phyloP scores from a whole-genome alignment of 1,140 invertebrate species.

The Helicoverpa armigera region DNA sequence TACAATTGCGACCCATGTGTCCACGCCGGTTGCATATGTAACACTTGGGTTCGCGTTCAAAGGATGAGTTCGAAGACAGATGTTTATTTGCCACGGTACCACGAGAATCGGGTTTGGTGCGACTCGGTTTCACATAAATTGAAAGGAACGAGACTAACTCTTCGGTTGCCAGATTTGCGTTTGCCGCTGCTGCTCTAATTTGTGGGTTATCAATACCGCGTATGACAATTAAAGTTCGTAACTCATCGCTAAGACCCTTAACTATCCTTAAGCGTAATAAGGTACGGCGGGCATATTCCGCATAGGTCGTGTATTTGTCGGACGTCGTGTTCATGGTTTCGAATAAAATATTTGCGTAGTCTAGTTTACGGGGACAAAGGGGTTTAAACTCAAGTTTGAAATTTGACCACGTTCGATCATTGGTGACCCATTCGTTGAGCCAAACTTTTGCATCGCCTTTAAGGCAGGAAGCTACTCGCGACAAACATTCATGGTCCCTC shows the following conservation, averaged over 20 bases:
- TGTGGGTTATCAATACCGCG: constrained; percentile 20
- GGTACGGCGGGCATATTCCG: constrained; percentile 20
- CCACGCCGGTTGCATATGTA: background rate
- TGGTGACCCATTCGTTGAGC: constrained; percentile 31
- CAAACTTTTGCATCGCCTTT: constrained; percentile 20
- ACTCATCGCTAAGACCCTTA: constrained; percentile 19
- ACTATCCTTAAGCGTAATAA: constrained; percentile 23
- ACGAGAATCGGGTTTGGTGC: background rate
- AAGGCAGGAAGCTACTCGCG: constrained; percentile 18
- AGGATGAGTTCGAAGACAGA: too few species aligned
- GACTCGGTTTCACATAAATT: constrained; percentile 16
- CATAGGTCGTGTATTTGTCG: constrained; percentile 20
- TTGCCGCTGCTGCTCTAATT: constrained; percentile 22
- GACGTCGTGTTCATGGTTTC: constrained; percentile 18
- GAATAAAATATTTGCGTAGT: constrained; percentile 26
- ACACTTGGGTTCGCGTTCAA: background rate
- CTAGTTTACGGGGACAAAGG: constrained; percentile 31
- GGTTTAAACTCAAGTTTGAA: constrained; percentile 13
- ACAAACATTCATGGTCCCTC: constrained; percentile 3
- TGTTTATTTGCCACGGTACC: background rate
- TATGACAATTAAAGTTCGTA: constrained; percentile 15
- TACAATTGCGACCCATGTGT: too few species aligned
- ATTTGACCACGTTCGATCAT: constrained; percentile 21
- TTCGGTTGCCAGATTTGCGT: constrained; percentile 6
- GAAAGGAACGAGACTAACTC: constrained; percentile 31